Evolutionary conservation across 2,888 invertebrate species (phyloP), one percentile per base, ranked within the genome.

Genomic region (Brassicogethes aeneus): DNA sequence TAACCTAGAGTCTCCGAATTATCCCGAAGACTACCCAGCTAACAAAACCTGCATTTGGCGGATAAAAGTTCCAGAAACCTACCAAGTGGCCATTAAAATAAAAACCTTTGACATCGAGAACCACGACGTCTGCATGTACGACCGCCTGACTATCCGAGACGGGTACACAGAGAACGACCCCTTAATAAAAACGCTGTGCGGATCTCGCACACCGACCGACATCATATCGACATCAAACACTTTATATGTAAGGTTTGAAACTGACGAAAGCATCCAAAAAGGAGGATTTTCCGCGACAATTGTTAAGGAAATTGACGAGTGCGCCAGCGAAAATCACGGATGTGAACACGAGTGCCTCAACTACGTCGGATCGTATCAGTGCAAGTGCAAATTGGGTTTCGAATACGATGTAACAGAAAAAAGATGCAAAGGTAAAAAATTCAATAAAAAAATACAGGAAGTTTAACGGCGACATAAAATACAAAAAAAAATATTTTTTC

Each of bases 81-180:
- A 80, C 64, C 85, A 87, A 68, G 76, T 77, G 37, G 93, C 93
- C 0, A 74, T 99, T 34, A 85, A 91, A 62, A 96, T 99, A 70
- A 93, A 95, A 61, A 92, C 94, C 0, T 97, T 99, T 67, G 96
- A 97, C 74, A 88, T 99, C 47, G 99, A 99, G 71, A 95, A 95
- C 68, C 96, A 97, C 62, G 97, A 99, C 66, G 92, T 89, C 54
- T 99, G 99, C 66, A 91, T 94, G 14, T 99, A 99, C 65, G 99
- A 99, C 66, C 95, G 87, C 63, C 84, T 99, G 13, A 95, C 96
- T 68, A 83, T 99, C 1, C 75, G 93, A 31, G 96, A 97, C 63
- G 97, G 97, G 0, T 82, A 57, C 51, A 78, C 77, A 8, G 74
- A 80, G 52, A 85, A 89, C 52, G 85, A 91, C 32, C 82, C 85